Conservation (phyloP, 2,888 invertebrate species). For the Zeuzera pyrina region DNA sequence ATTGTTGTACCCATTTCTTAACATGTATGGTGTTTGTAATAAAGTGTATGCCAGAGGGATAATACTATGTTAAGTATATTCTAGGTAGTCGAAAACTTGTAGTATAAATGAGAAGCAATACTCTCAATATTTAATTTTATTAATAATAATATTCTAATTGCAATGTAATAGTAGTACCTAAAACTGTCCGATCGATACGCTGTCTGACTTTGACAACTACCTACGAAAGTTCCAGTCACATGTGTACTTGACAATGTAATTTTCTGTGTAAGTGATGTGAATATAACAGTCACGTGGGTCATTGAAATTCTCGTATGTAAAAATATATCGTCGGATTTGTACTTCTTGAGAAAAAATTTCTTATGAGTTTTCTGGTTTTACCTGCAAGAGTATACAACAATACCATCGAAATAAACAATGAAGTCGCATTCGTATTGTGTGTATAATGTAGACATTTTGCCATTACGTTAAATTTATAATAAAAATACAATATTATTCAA, state of each 20-base stretch:
- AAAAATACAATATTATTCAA: slow-evolving; percentile 58
- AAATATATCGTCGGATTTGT: too few species aligned
- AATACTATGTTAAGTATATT: slow-evolving; percentile 52
- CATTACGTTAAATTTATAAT: slow-evolving; percentile 65
- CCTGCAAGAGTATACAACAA: slow-evolving; percentile 30
- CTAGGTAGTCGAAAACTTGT: slow-evolving; percentile 67
- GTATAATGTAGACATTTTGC: slow-evolving; percentile 68
- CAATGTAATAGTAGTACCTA: not conserved
- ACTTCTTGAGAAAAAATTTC: slow-evolving; percentile 13
- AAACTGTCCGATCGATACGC: not conserved
- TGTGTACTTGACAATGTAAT: too few species aligned
- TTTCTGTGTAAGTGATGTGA: too few species aligned
- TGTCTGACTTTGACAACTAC: too few species aligned
- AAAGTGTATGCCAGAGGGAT: slow-evolving; percentile 71
- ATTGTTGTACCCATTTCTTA: slow-evolving; percentile 21
- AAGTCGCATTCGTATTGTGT: slow-evolving; percentile 43
- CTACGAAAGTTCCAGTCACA: slow-evolving; percentile 7
- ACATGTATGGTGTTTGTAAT: slow-evolving; percentile 23
- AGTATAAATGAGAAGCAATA: slow-evolving; percentile 72
- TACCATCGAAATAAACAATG: slow-evolving; percentile 43
- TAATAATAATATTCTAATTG: slow-evolving; percentile 49
- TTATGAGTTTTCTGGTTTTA: slow-evolving; percentile 29
- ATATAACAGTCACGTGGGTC: too few species aligned
- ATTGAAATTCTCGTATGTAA: too few species aligned
- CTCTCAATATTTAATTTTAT: slow-evolving; percentile 66